Base-by-base conservation (phyloP, 2,113 vertebrate species). In the Rhinoderma darwinii region DNA sequence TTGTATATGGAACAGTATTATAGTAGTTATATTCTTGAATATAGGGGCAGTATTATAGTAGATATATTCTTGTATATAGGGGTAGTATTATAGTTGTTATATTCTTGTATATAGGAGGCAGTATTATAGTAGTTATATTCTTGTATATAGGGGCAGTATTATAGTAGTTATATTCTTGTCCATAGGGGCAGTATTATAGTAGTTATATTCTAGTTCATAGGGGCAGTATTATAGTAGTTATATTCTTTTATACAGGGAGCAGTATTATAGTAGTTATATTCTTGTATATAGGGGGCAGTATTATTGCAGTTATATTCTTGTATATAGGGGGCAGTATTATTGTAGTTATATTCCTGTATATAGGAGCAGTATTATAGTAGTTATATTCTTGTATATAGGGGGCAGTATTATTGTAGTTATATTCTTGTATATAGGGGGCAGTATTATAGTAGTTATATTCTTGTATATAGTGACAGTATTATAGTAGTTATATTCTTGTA, bases 201-300 rank as follows among this genome's bases (percentile, higher is more conserved):
- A 66, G 63, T 63, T 63, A 32, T 66, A 32, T 66, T 66, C 63
- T 66, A n/a, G 54, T 59, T 5, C 27, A 66, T 66, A 35, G 63
- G 14, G 5, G 63, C 30, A 66, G 63, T 32, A 66, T 66, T 66
- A 66, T 66, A 66, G 30, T 66, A 32, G 63, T 66, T 66, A 32
- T 66, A 66, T 66, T 66, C 30, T 66, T 66, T 12, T 66, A 66
- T 15, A 66, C 35, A 35, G 63, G 30, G 1, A 14, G 61, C n/a
- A 63, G 61, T 63, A 63, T 63, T 63, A 63, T 63, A 63, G 61
- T 63, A 63, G 61, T 63, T 63, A 63, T 63, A 63, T 63, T 63
- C 61, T 63, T 63, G 27, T 63, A 63, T 10, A 63, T 63, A 30
- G 61, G 61, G n/a, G 30, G 61, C 61, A 63, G 61, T 63, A 63